Evolutionary conservation across 2,113 vertebrate species (phyloP).

Genomic region (Oreotrochilus melanogaster): DNA sequence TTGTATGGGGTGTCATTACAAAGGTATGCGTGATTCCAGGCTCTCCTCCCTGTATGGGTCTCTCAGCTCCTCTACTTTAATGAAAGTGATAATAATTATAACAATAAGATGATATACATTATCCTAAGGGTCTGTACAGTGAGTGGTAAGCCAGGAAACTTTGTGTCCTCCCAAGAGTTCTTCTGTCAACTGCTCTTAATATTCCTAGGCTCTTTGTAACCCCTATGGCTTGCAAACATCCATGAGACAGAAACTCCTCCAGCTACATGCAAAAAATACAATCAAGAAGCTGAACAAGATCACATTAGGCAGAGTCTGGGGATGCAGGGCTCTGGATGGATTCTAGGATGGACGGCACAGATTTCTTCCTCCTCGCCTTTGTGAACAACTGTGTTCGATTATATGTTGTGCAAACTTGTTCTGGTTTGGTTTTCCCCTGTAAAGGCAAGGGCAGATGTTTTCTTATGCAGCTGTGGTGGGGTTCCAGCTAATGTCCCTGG

Average conservation of each 20-base stretch:
- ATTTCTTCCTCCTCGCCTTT: neutral
- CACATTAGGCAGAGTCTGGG: neutral
- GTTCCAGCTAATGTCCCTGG: neutral
- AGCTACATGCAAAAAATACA: neutral
- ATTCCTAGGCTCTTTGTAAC: neutral
- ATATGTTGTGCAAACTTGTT: neutral
- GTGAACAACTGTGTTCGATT: constrained; percentile 16
- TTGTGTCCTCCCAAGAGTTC: neutral
- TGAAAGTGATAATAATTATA: constrained; percentile 39
- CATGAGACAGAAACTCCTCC: neutral
- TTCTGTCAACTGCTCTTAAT: constrained; percentile 69
- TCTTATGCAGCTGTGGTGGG: neutral
- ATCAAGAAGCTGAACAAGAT: neutral
- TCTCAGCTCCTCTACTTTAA: constrained; percentile 24
- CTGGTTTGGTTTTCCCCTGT: neutral
- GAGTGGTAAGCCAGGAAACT: constrained; percentile 2
- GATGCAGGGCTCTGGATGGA: neutral
- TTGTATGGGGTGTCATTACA: neutral
- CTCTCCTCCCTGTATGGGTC: constrained; percentile 3
- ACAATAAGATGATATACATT: neutral
- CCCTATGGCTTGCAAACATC: neutral
- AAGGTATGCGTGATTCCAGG: constrained; percentile 39
- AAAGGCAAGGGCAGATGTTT: neutral
- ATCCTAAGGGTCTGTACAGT: neutral
- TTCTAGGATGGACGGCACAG: neutral